phyloP scores from a whole-genome alignment of 2,888 invertebrate genomes.

The Tholera decimalis region DNA sequence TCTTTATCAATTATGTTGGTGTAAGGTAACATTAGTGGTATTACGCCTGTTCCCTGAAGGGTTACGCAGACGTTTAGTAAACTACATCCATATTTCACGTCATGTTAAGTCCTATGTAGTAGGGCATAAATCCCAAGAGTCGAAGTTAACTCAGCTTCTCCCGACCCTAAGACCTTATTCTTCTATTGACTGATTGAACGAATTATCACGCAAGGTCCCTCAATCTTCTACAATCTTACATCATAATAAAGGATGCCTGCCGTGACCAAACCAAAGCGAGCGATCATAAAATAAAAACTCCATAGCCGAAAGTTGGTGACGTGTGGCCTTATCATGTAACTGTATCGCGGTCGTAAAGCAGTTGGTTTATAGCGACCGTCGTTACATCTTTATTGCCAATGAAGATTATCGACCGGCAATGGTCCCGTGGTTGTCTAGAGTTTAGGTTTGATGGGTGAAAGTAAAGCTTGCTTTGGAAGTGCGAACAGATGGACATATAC shows the following conservation, averaged over 20 bases:
- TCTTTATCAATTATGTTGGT: neutral
- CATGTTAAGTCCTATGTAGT: too few relatives aligned
- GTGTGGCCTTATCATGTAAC: constrained; percentile 54
- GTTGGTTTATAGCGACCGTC: constrained; percentile 50
- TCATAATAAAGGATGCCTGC: constrained; percentile 19
- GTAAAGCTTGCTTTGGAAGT: constrained; percentile 5
- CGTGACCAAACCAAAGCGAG: constrained; percentile 31
- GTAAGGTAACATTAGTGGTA: neutral
- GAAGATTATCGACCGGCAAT: constrained; percentile 50
- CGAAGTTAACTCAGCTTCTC: too few relatives aligned
- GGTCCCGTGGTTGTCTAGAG: neutral
- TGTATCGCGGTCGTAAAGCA: constrained; percentile 56
- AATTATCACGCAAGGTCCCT: neutral
- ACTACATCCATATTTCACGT: too few relatives aligned
- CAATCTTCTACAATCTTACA: constrained; percentile 4
- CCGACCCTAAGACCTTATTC: too few relatives aligned
- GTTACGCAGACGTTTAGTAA: neutral
- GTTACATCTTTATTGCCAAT: constrained; percentile 62
- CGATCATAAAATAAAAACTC: constrained; percentile 36
- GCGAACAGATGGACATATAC: neutral
- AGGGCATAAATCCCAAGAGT: too few relatives aligned
- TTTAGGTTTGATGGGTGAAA: neutral
- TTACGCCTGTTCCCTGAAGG: neutral
- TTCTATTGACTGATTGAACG: neutral
- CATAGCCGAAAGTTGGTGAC: constrained; percentile 34